phyloP scores from a whole-genome alignment of 2,113 vertebrate genomes.

The Thunnus maccoyii region DNA sequence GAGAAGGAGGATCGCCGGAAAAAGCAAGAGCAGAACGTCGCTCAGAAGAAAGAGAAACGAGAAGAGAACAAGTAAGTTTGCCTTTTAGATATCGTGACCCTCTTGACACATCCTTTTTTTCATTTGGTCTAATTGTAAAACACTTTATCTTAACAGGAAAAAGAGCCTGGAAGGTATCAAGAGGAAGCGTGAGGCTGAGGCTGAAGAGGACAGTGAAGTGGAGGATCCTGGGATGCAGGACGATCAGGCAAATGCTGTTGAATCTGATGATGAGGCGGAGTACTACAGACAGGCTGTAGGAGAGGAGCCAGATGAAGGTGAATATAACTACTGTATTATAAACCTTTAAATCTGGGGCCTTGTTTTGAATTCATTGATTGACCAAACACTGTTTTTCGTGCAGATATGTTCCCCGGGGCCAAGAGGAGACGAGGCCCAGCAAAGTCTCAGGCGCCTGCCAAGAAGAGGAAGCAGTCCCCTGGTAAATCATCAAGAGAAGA shows the following conservation, averaged over 20 bases:
- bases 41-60: slow-evolving; percentile 82
- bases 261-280: slow-evolving; percentile 90
- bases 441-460: slow-evolving; percentile 55
- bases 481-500: slow-evolving; percentile 25
- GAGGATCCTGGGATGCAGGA: slow-evolving; percentile 89
- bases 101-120: not conserved
- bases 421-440: slow-evolving; percentile 70
- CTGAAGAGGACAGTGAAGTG: slow-evolving; percentile 85
- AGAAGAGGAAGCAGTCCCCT: slow-evolving; percentile 71
- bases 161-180: slow-evolving; percentile 91
- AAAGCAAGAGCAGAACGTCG: slow-evolving; percentile 88
- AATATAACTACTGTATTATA: not conserved
- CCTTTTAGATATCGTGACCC: not conserved
- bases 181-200: slow-evolving; percentile 63
- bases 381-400: not conserved
- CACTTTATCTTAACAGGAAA: slow-evolving; percentile 77
- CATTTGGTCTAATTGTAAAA: rapidly evolving
- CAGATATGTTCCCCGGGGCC: slow-evolving; percentile 85
- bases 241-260: slow-evolving; percentile 48
- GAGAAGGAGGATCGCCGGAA: slow-evolving; percentile 83
- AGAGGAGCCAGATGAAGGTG: slow-evolving; percentile 91
- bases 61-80: slow-evolving; percentile 85
- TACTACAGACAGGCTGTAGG: slow-evolving; percentile 94
- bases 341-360: not conserved
- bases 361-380: not conserved